A percentile compares a stretch with the other conserved stretches of the same genome.
phyloP scores from a whole-genome alignment of 1,140 invertebrate genomes.

The Mactra quadrangularis region DNA sequence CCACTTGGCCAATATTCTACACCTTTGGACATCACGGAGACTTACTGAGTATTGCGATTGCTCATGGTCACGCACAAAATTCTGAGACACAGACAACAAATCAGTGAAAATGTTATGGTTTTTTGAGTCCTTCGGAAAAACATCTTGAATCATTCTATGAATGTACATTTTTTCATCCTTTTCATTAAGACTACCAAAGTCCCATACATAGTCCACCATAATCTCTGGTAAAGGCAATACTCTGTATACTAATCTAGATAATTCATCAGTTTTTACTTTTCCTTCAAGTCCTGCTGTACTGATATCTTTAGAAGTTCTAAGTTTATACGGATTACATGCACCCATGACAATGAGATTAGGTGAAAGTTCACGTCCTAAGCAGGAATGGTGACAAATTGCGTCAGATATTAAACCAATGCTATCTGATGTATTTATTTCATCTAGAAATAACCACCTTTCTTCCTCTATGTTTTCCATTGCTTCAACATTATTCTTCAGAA shows the following conservation, averaged over 20 bases:
- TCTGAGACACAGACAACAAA: conserved; percentile 59
- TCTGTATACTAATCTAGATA: conserved; percentile 62
- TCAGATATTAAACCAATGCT: conserved; percentile 59
- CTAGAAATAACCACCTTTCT: conserved; percentile 59
- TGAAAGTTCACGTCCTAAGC: conserved; percentile 45
- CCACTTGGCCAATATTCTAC: conserved; percentile 60
- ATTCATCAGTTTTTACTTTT: conserved; percentile 61
- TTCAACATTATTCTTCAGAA: conserved; percentile 20
- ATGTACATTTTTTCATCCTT: conserved; percentile 64
- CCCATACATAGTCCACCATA: conserved; percentile 69
- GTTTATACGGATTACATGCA: conserved; percentile 68
- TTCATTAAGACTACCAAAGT: conserved; percentile 66
- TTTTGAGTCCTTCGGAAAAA: not conserved
- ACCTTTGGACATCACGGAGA: conserved; percentile 64
- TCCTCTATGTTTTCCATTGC: conserved; percentile 13
- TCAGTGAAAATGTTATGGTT: conserved; percentile 34
- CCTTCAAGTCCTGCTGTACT: conserved; percentile 56
- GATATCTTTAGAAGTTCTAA: conserved; percentile 44
- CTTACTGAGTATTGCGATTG: conserved; percentile 59
- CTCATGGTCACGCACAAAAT: conserved; percentile 47
- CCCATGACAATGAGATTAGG: conserved; percentile 63
- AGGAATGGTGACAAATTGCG: conserved; percentile 62
- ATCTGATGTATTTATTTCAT: conserved; percentile 68
- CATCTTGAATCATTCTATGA: conserved; percentile 43
- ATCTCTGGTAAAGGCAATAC: conserved; percentile 65